Evolutionary conservation across 2,888 invertebrate genomes (phyloP).

Genomic region (Punctoribates punctum): DNA sequence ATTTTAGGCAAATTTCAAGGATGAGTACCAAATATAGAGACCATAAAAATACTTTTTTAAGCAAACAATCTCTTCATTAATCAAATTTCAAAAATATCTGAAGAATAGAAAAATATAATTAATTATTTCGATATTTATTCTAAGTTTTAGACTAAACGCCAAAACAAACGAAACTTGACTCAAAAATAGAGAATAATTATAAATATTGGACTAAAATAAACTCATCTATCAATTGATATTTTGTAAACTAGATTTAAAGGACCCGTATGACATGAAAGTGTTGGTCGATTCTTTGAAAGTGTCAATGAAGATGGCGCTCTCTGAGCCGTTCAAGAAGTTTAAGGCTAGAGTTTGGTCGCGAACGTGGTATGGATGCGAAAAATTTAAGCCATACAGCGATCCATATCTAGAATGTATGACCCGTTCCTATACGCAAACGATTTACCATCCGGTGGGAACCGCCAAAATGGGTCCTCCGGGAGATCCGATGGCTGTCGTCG

Average conservation of each 20-base stretch:
- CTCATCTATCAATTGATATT: background rate
- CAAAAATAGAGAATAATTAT: no score
- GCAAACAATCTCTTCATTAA: no score
- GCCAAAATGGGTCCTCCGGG: constrained; percentile 45
- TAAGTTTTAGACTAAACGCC: no score
- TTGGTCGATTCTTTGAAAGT: constrained; percentile 46
- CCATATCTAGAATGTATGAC: constrained; percentile 45
- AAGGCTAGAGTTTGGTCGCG: constrained; percentile 40
- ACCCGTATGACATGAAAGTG: constrained; percentile 69
- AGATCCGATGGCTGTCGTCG: constrained; percentile 47
- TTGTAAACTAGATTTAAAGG: constrained; percentile 49
- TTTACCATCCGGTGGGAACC: constrained; percentile 48
- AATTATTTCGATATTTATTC: no score
- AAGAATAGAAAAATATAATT: background rate
- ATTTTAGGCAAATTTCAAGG: no score
- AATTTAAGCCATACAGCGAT: constrained; percentile 53
- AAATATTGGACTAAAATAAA: no score
- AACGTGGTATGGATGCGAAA: constrained; percentile 59
- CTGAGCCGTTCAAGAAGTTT: constrained; percentile 44
- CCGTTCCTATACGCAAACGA: constrained; percentile 46
- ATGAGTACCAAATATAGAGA: no score
- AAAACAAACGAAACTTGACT: no score
- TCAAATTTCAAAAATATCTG: background rate
- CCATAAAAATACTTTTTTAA: no score
- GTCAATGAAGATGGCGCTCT: constrained; percentile 43